Evolutionary conservation across 2,888 invertebrate species (phyloP), one percentile per base, ranked within the genome.

Genomic region (Amphipyra tragopoginis): DNA sequence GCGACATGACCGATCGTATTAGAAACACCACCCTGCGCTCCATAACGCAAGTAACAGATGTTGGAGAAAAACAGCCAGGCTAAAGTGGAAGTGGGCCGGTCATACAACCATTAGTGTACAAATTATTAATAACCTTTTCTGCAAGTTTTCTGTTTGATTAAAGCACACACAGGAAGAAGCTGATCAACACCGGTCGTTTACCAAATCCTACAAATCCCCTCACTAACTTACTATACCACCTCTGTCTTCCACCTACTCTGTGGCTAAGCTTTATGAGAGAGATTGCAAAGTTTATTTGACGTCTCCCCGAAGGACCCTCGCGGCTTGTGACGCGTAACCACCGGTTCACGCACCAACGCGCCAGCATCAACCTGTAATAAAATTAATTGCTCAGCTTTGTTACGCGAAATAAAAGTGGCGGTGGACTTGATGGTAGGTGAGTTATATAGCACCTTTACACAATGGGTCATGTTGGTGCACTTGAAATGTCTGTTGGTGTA

Each of bases 261-360:
- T 80, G 76, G 43, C 50, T 67, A 68, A 80, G 78, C 78, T 84
- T 81, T 83, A 82, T 78, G 80, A 80, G 82, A 77, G 85, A 82
- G 84, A 85, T 83, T 84, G 81, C 79, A 85, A 88, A 86, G 85
- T 88, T 88, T 88, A 86, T 87, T 87, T 85, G 86, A 86, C 85
- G 84, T 84, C 76, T 86, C 85, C 79, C 82, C 62, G 80, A 84
- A 86, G 86, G 82, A 81, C 82, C 76, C 82, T 86, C 71, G 74
- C 71, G 71, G 57, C 60, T 61, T 62, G 59, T 73, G 74, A 71
- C 65, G 79, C 82, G 83, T 82, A 84, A 76, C 78, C 78, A 69
- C 76, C 78, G 78, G 78, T 87, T 87, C 78, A 86, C 86, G 87
- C 87, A 80, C 82, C 85, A 84, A 86, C 86, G 83, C 84, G 81